These are phyloP conservation scores for Zygaena filipendulae DNA, from an alignment of 2,888 invertebrate genomes.

Conservation along the genomic window DNA sequence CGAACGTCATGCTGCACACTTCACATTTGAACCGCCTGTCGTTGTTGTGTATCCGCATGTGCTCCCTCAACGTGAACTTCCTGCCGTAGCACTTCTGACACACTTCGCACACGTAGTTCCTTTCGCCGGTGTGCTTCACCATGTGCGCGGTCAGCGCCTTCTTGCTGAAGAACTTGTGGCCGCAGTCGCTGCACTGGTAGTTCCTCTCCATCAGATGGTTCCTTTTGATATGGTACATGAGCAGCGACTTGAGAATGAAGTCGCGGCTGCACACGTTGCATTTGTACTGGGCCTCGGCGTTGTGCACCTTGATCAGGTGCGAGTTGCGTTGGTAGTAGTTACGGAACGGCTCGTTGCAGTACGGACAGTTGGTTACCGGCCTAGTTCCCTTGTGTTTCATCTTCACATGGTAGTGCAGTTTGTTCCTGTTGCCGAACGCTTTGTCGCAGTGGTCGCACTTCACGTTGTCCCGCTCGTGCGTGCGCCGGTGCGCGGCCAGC, in stretches of 20 bases:
- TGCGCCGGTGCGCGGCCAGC: slow-evolving; percentile 33
- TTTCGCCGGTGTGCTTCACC: slow-evolving; percentile 55
- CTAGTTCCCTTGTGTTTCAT: slow-evolving; percentile 45
- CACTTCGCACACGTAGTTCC: slow-evolving; percentile 41
- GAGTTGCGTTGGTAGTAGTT: slow-evolving; percentile 53
- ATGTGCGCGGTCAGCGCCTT: slow-evolving; percentile 62
- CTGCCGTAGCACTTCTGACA: slow-evolving; percentile 53
- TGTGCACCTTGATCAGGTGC: slow-evolving; percentile 49
- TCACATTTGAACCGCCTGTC: slow-evolving; percentile 47
- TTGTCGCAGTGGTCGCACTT: slow-evolving; percentile 53
- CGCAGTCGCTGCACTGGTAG: slow-evolving; percentile 59
- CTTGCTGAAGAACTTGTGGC: slow-evolving; percentile 59
- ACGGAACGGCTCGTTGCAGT: slow-evolving; percentile 41
- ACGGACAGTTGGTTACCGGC: slow-evolving; percentile 47
- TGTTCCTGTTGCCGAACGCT: slow-evolving; percentile 35
- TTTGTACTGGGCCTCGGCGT: slow-evolving; percentile 47
- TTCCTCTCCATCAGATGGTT: slow-evolving; percentile 58
- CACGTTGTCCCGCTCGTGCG: slow-evolving; percentile 42
- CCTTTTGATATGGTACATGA: slow-evolving; percentile 52
- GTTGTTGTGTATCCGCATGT: slow-evolving; percentile 53
- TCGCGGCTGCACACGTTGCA: slow-evolving; percentile 46
- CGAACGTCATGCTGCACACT: slow-evolving; percentile 38
- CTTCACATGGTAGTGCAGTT: slow-evolving; percentile 49
- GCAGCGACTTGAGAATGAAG: slow-evolving; percentile 39
- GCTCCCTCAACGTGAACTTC: slow-evolving; percentile 38